Base-by-base conservation (phyloP, 2,113 vertebrate species). In the Todiramphus saurophagus region DNA sequence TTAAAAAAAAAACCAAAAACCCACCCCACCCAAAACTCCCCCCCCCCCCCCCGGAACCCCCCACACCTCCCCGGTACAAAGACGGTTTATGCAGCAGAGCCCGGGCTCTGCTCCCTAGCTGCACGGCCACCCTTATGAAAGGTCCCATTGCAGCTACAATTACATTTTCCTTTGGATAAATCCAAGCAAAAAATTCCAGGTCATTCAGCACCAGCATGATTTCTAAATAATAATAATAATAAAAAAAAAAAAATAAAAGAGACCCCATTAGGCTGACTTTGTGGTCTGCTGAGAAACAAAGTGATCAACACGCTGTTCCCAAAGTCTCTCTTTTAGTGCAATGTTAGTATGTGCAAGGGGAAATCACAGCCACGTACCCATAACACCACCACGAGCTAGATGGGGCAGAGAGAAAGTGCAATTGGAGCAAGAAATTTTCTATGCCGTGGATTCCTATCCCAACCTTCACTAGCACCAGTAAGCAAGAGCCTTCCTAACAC, bases 251-350 rank as follows among this genome's bases (percentile, higher is more conserved):
- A 63, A 50, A 73, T 58, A 53, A 44, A 51, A 90, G 20, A 95
- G 58, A 88, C 93, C 91, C 69, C 56, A 1, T 79, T 91, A 83
- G 87, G 30, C 60, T 94, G 96, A 93, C 86, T 85, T 81, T 80
- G 91, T 96, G 94, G 83, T 93, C 56, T 66, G 91, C 67, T 89
- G 89, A 82, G 87, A 89, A 96, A 95, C 96, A 94, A 92, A 89
- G 96, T 95, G 96, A 97, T 97, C 96, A 97, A 97, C 94, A 96
- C 94, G 3, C 95, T 95, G 97, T 94, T 97, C 91, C 94, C 93
- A 85, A 97, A 95, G 95, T 94, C 83, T 96, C 94, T 96, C 95
- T 94, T 93, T 91, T 96, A 97, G 96, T 96, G 96, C 96, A 95
- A 94, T 92, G 95, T 92, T 95, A 91, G 77, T 93, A 83, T 96